A percentile compares a stretch with the other conserved stretches of the same genome.
These are phyloP conservation scores for Drosophila rellima DNA, from an alignment of 2,888 invertebrate genomes.

Conservation along the genomic window DNA sequence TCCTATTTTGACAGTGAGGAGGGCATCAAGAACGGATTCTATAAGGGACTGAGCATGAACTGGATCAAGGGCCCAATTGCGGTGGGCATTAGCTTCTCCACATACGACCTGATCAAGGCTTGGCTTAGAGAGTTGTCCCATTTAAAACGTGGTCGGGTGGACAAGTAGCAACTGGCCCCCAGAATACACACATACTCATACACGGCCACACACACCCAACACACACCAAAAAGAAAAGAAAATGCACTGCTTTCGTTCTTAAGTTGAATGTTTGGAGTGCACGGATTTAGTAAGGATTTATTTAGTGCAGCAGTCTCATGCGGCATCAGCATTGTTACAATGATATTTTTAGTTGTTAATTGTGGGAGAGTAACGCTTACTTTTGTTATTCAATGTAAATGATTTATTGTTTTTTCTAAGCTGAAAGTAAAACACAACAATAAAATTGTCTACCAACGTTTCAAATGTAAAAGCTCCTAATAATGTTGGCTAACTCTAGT, in stretches of 20 bases:
- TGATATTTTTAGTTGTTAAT: slow-evolving; percentile 72
- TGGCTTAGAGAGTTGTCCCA: slow-evolving; percentile 87
- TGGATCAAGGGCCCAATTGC: slow-evolving; percentile 98
- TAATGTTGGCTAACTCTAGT: slow-evolving; percentile 24
- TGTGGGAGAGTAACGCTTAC: slow-evolving; percentile 49
- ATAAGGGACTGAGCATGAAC: slow-evolving; percentile 99
- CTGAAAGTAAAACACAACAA: slow-evolving; percentile 52
- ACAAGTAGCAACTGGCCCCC: slow-evolving; percentile 40
- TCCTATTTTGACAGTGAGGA: slow-evolving; percentile 90
- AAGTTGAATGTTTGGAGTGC: slow-evolving; percentile 32
- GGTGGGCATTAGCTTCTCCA: slow-evolving; percentile 98
- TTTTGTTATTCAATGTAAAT: slow-evolving; percentile 66
- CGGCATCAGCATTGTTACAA: slow-evolving; percentile 60
- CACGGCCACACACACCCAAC: slow-evolving; percentile 18
- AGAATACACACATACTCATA: slow-evolving; percentile 26
- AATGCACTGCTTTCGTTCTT: slow-evolving; percentile 54
- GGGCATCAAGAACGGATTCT: slow-evolving; percentile 95
- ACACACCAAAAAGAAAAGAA: slow-evolving; percentile 39
- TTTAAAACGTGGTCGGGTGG: slow-evolving; percentile 80
- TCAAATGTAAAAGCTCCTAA: slow-evolving; percentile 31
- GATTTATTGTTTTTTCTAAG: slow-evolving; percentile 65
- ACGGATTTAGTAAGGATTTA: slow-evolving; percentile 27
- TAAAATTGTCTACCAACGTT: slow-evolving; percentile 50
- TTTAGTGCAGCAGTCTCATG: slow-evolving; percentile 32
- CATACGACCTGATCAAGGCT: slow-evolving; percentile 93